These are phyloP conservation scores for Jaculus jaculus DNA, from an alignment of 2,113 vertebrate genomes.

Conservation along the genomic window DNA sequence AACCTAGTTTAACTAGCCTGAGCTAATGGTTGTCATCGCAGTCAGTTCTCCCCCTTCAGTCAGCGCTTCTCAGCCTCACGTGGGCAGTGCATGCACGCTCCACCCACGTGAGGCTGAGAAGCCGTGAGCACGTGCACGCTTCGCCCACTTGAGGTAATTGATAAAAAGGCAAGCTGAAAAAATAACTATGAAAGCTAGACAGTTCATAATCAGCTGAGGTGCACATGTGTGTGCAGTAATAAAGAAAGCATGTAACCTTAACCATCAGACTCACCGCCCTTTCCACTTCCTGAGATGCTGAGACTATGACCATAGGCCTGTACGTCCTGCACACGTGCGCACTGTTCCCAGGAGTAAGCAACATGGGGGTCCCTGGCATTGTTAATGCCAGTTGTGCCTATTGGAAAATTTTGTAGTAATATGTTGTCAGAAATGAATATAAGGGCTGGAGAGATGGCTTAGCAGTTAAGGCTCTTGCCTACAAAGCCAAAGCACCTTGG, in stretches of 20 bases:
- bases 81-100: no score
- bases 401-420: neutral
- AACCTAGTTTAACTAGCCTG: neutral
- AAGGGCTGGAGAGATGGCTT: no score
- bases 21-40: neutral
- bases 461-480: no score
- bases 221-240: neutral
- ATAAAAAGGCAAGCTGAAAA: neutral
- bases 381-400: neutral
- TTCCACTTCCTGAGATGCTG: neutral
- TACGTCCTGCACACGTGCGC: no score
- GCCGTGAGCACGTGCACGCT: no score
- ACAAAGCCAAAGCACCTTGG: no score
- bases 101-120: no score
- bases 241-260: no score
- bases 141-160: no score
- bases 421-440: no score
- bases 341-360: neutral
- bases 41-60: neutral
- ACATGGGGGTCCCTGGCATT: neutral
- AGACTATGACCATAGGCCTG: neutral
- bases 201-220: neutral
- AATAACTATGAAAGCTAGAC: neutral
- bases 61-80: neutral
- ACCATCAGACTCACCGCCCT: no score